Base-by-base conservation (phyloP, 2,113 vertebrate species). In the Hemichromis elongatus region DNA sequence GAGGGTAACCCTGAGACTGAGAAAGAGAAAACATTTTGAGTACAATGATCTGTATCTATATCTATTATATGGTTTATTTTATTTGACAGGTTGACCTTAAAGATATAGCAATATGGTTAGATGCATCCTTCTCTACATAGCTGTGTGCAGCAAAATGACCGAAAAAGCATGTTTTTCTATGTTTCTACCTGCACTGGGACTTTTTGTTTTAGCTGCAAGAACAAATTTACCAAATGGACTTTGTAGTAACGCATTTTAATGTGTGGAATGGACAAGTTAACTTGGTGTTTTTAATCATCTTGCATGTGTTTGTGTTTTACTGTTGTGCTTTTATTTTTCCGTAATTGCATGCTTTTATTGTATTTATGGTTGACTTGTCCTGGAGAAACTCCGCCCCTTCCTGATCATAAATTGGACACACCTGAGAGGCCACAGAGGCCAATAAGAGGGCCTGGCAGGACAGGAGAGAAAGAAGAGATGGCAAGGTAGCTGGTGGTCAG, bases 1-100 rank as follows among this genome's bases (percentile, higher is more conserved):
- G 54, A 1, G 84, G 37, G 66, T 89, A 80, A 86, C 82, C 91
- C 87, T 93, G 95, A 73, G 90, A 90, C 96, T 96, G 86, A 85
- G 13, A 77, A 24, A 84, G 2, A 84, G 3, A 84, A 52, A 52
- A 52, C 16, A 50, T 50, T 50, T 30, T 30, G 45, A 75, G 18
- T 52, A n/a, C 45, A 75, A n/a, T 52, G 68, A 13, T 50, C 28
- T n/a, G n/a, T n/a, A n/a, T n/a, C n/a, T 33, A 33, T 12, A 5
- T 3, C 50, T 18, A 18, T 75, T 52, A 28, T 75, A 75, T 16
- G 19, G 16, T 16, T 19, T 9, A 3, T 75, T 75, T 30, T 50
- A 50, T 47, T 50, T 4, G 24, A 26, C 16, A 5, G 16, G 42
- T 3, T 50, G 42, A 50, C 40, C 42, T 50, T 30, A 75, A 50